Evolutionary conservation across 2,888 invertebrate species (phyloP), one percentile per base, ranked within the genome.

Genomic region (Stegophylla sp.): DNA sequence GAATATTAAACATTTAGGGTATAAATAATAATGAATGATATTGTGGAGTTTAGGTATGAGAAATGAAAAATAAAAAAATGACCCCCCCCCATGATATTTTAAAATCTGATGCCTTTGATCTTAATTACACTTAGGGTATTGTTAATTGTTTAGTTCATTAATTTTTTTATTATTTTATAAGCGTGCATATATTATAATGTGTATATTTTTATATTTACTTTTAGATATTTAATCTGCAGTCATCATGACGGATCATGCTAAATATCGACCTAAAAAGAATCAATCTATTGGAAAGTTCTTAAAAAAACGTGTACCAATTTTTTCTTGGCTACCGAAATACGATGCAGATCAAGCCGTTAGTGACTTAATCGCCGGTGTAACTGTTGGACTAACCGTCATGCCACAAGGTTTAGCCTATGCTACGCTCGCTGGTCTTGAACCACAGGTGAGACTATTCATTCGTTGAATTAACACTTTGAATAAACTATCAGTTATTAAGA

Each of bases 321-420:
- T 92, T 15, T 89, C 88, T 85, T 95, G 95, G 94, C 87, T 93
- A 15, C 91, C 92, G 0, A 89, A 90, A 75, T 95, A 95, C 87
- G 91, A 91, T 85, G 88, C 91, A 0, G 91, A 92, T 83, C 92
- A 93, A 86, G 90, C 94, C 1, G 86, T 95, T 75, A 91, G 93
- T 82, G 97, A 97, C 88, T 85, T 93, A 69, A 95, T 97, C 84
- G 97, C 97, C 23, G 97, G 97, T 0, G 88, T 97, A 82, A 96
- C 97, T 1, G 96, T 97, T 0, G 97, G 95, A 0, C 89, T 97
- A 34, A 97, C 96, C 0, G 94, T 96, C 61, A 92, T 97, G 88
- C 97, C 97, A 0, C 97, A 97, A 86, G 95, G 94, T 13, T 87
- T 97, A 84, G 97, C 97, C 0, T 96, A 97, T 86, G 95, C 97